Conservation (phyloP, 1,140 invertebrate genomes). For the Notospermus geniculatus region DNA sequence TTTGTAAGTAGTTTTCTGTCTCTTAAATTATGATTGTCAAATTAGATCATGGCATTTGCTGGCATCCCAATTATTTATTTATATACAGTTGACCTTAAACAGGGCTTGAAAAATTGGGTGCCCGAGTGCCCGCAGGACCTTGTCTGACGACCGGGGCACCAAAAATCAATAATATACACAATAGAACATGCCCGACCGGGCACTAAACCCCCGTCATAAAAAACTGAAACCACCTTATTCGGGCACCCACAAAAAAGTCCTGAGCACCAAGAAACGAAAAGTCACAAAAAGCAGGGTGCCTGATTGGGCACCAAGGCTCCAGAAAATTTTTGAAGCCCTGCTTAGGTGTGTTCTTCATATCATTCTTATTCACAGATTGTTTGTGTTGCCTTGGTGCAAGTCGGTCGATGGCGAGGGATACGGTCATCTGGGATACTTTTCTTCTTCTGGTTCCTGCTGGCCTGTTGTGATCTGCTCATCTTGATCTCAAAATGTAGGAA, state of each 20-base stretch:
- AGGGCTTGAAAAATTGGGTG: no score
- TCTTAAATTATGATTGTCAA: not conserved
- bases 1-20: slow-evolving; percentile 63
- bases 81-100: not conserved
- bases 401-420: slow-evolving; percentile 78
- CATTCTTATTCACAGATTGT: slow-evolving; percentile 37
- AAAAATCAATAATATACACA: no score
- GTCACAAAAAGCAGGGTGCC: no score
- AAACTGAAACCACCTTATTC: no score
- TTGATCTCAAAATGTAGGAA: slow-evolving; percentile 61
- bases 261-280: no score
- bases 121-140: no score
- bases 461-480: slow-evolving; percentile 69
- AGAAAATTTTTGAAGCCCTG: not conserved
- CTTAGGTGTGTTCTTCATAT: not conserved
- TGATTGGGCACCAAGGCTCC: no score
- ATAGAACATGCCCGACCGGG: no score
- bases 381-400: slow-evolving; percentile 35
- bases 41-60: no score
- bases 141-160: not conserved
- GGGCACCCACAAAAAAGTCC: no score
- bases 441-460: slow-evolving; percentile 79
- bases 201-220: no score
- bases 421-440: slow-evolving; percentile 83
- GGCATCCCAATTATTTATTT: no score